Evolutionary conservation across 2,113 vertebrate species (phyloP).

Genomic region (Tautogolabrus adspersus): DNA sequence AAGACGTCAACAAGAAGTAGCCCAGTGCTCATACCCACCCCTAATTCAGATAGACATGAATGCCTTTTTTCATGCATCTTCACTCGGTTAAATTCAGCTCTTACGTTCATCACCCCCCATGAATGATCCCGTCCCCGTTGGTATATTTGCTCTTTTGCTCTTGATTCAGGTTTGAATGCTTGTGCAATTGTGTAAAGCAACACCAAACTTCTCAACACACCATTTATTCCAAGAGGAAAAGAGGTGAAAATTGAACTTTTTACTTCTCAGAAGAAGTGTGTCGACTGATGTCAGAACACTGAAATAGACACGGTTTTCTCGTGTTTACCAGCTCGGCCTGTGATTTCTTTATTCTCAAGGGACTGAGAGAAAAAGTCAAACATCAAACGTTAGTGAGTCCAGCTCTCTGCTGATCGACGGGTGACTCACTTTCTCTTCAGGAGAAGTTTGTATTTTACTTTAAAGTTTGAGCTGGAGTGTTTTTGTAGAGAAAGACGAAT

Average conservation of each 20-base stretch:
- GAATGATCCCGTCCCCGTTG: not conserved
- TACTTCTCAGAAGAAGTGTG: constrained; percentile 7
- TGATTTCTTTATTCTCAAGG: constrained; percentile 13
- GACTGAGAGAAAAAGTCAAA: constrained; percentile 11
- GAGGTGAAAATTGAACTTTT: not conserved
- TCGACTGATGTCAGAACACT: constrained; percentile 17
- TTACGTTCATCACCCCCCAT: too few species aligned
- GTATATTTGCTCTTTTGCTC: constrained; percentile 8
- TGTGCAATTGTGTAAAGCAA: constrained; percentile 50
- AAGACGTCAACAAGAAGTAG: too few species aligned
- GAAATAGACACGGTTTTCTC: constrained; percentile 3
- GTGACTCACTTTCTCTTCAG: constrained; percentile 14
- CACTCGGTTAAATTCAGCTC: not conserved
- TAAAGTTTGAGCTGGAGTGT: not conserved
- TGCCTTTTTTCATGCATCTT: not conserved
- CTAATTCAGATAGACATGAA: too few species aligned
- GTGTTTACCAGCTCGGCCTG: constrained; percentile 35
- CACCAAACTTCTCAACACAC: not conserved
- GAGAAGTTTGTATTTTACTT: not conserved
- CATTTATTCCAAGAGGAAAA: constrained; percentile 11
- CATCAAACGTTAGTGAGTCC: constrained; percentile 1
- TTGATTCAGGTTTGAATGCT: constrained; percentile 40
- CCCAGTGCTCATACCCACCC: too few species aligned
- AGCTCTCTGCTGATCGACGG: constrained; percentile 3
- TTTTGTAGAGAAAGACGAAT: not conserved